A percentile compares a stretch with the other conserved stretches of the same genome.
phyloP scores from a whole-genome alignment of 2,797 vertebrate genomes.

The Rallus crepitans region DNA sequence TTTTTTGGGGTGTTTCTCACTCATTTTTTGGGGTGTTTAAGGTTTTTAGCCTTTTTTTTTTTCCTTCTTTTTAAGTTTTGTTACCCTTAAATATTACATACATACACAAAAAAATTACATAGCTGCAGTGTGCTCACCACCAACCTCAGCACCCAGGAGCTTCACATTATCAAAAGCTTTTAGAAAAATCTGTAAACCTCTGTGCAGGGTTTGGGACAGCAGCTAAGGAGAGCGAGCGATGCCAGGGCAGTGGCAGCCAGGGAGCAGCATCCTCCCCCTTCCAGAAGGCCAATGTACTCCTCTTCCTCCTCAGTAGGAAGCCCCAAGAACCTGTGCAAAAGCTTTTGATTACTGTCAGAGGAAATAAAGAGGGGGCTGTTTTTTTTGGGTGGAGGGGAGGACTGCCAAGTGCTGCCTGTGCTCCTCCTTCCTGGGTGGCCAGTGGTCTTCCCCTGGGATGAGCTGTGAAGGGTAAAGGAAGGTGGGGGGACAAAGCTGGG shows the following conservation, averaged over 20 bases:
- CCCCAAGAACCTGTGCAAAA: conserved; percentile 14
- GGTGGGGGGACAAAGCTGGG: not conserved
- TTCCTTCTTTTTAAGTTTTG: conserved; percentile 75
- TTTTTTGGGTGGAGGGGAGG: not conserved
- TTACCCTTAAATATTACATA: conserved; percentile 89
- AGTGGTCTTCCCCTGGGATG: not conserved
- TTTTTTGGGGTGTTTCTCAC: no score
- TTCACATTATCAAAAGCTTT: conserved; percentile 89
- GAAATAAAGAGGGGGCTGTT: not conserved
- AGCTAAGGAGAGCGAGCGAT: not conserved
- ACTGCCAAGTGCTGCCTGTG: no score
- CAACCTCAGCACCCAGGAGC: conserved; percentile 76
- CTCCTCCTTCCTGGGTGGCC: rapidly evolving
- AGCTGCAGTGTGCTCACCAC: conserved; percentile 82
- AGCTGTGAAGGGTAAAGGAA: not conserved
- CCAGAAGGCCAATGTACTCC: not conserved
- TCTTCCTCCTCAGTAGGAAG: not conserved
- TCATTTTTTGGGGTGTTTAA: not conserved
- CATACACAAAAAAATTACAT: conserved; percentile 85
- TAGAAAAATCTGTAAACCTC: conserved; percentile 84
- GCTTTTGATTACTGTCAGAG: not conserved
- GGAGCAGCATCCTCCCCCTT: not conserved
- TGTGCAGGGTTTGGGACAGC: conserved; percentile 51
- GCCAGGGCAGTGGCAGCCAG: not conserved
- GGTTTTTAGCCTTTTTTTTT: conserved; percentile 73